Base-by-base conservation (phyloP, 2,888 invertebrate genomes). In the Priocnemis perturbator region DNA sequence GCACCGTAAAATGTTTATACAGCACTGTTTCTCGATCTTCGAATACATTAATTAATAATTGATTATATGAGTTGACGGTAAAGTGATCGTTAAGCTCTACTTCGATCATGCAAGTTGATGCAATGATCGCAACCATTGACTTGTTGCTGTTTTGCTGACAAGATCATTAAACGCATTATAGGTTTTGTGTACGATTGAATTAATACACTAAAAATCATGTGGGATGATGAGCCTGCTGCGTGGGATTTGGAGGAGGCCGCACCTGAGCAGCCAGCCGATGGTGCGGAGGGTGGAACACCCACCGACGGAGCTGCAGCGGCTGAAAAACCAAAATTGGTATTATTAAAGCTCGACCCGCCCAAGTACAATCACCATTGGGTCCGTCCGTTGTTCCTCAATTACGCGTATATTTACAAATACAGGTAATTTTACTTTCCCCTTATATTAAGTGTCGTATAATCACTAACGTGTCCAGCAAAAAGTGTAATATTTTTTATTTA, bases 341-440 rank as follows among this genome's bases (percentile, higher is more conserved):
- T 83, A 56, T 91, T 93, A 81, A 93, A 94, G 71, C 91, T 92
- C 37, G 91, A 92, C 79, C 93, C 92, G 82, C 92, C 94, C 81
- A 91, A 95, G 64, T 91, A 95, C 76, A 94, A 94, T 90, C 94
- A 93, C 87, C 95, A 96, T 86, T 96, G 96, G 96, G 95, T 94
- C 86, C 93, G 96, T 92, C 96, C 96, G 20, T 93, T 93, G 87
- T 94, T 94, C 90, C 92, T 95, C 53, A 95, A 95, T 86, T 96
- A 96, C 91, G 93, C 91, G 86, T 96, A 96, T 88, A 91, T 95
- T 88, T 95, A 94, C 90, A 94, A 96, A 89, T 96, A 96, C 90
- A 93, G 89, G 89, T 88, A 67, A 78, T 63, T 37, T 37, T 37
- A 11, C 37, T 37, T 37, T 37, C 1, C 15, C 19, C 15, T 17